phyloP scores from a whole-genome alignment of 2,888 invertebrate genomes.

The Osmoderma eremita region DNA sequence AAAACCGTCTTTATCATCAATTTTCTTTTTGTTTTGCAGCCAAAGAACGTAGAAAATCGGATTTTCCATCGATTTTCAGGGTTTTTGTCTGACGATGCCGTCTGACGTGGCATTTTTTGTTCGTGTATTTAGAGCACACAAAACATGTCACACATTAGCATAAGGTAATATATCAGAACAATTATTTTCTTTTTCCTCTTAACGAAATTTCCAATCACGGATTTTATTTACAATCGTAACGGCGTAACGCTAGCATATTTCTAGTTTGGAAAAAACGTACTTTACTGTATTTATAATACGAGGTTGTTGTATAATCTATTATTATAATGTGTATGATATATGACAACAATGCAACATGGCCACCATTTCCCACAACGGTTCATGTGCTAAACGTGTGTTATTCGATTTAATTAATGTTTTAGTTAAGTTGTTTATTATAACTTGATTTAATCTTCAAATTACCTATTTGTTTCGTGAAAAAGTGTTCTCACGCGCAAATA shows the following conservation, averaged over 20 bases:
- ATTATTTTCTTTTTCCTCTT: slow-evolving; percentile 27
- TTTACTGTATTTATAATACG: slow-evolving; percentile 17
- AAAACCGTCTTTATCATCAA: not conserved
- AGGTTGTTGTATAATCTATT: slow-evolving; percentile 21
- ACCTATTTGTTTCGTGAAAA: no score
- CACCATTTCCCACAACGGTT: not conserved
- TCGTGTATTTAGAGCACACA: slow-evolving; percentile 3
- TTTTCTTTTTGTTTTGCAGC: not conserved
- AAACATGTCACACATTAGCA: slow-evolving; percentile 28
- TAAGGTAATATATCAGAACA: slow-evolving; percentile 30
- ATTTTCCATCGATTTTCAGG: slow-evolving; percentile 5
- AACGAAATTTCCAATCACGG: not conserved
- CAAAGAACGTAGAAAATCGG: not conserved
- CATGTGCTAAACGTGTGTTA: slow-evolving; percentile 42
- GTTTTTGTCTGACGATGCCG: not conserved
- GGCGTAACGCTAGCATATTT: slow-evolving; percentile 39
- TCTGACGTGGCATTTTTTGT: slow-evolving; percentile 39
- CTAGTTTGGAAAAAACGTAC: slow-evolving; percentile 35
- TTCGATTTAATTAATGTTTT: slow-evolving; percentile 1
- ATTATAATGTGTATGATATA: not conserved
- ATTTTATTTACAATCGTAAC: not conserved
- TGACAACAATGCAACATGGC: slow-evolving; percentile 11
- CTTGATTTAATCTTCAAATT: no score
- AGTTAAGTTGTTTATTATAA: no score
- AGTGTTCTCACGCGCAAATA: no score